Conservation (phyloP, 2,888 invertebrate genomes). For the Griposia aprilina region DNA sequence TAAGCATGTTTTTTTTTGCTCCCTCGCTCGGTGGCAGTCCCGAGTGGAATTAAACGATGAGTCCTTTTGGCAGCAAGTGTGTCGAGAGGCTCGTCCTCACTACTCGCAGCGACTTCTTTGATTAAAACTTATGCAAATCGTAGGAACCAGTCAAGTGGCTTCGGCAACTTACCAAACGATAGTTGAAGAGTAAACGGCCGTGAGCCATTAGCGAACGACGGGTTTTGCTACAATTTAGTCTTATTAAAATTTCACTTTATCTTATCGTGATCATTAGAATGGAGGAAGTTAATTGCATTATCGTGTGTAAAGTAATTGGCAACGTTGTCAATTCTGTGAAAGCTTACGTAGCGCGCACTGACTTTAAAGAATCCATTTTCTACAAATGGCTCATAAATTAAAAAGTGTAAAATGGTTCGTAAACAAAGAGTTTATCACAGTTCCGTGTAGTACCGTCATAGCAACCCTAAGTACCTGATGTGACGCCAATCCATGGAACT, state of each 20-base stretch:
- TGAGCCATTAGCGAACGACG: constrained; percentile 31
- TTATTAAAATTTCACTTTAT: neutral
- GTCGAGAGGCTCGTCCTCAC: constrained; percentile 66
- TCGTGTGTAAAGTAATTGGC: neutral
- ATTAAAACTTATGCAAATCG: constrained; percentile 87
- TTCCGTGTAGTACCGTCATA: neutral
- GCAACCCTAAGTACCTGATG: constrained; percentile 1
- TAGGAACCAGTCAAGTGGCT: constrained; percentile 77
- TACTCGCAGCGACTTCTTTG: constrained; percentile 77
- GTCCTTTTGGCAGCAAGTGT: constrained; percentile 59
- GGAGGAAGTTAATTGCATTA: neutral
- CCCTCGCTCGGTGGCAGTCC: constrained; percentile 14
- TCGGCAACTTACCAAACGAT: constrained; percentile 74
- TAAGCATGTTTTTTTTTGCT: constrained; percentile 3
- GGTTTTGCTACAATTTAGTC: neutral
- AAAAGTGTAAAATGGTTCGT: constrained; percentile 13
- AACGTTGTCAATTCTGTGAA: neutral
- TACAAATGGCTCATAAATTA: neutral
- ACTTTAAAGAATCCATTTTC: neutral
- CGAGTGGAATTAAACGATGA: constrained; percentile 64
- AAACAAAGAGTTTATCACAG: neutral
- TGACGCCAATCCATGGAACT: constrained; percentile 36
- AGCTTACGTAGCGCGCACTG: neutral
- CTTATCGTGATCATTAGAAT: neutral
- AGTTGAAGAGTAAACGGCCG: constrained; percentile 49